These are phyloP conservation scores for Ommatoiulus sabulosus DNA, from an alignment of 2,888 invertebrate genomes.

Conservation along the genomic window DNA sequence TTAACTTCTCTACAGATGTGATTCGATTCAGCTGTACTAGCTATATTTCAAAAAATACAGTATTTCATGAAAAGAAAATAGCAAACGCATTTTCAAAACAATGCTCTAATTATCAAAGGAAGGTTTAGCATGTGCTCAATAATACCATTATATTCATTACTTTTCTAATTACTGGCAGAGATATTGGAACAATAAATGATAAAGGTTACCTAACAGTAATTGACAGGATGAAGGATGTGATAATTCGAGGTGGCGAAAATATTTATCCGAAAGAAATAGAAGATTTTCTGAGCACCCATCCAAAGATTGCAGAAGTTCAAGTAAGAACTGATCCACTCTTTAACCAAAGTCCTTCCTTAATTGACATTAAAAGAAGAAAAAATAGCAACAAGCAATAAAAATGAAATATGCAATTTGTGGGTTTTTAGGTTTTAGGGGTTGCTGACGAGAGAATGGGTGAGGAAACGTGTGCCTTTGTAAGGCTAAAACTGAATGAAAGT, in stretches of 20 bases:
- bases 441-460: conserved; percentile 72
- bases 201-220: conserved; percentile 70
- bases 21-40: too few relatives aligned
- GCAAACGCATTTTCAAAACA: too few relatives aligned
- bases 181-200: conserved; percentile 69
- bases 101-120: too few relatives aligned
- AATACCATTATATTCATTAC: too few relatives aligned
- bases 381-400: not conserved
- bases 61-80: too few relatives aligned
- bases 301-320: conserved; percentile 70
- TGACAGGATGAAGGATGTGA: conserved; percentile 71
- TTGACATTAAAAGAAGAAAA: too few relatives aligned
- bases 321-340: conserved; percentile 61
- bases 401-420: not conserved
- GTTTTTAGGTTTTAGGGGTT: conserved; percentile 69
- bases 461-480: conserved; percentile 72
- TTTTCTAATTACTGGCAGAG: conserved; percentile 46
- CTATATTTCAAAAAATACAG: too few relatives aligned
- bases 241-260: conserved; percentile 72
- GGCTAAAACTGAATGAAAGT: conserved; percentile 71
- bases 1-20: too few relatives aligned
- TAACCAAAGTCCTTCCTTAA: too few relatives aligned
- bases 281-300: conserved; percentile 70
- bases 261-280: conserved; percentile 72
- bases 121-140: too few relatives aligned